These are phyloP conservation scores for Toxotes chatareus DNA, from an alignment of 2,113 vertebrate species.

Conservation along the genomic window DNA sequence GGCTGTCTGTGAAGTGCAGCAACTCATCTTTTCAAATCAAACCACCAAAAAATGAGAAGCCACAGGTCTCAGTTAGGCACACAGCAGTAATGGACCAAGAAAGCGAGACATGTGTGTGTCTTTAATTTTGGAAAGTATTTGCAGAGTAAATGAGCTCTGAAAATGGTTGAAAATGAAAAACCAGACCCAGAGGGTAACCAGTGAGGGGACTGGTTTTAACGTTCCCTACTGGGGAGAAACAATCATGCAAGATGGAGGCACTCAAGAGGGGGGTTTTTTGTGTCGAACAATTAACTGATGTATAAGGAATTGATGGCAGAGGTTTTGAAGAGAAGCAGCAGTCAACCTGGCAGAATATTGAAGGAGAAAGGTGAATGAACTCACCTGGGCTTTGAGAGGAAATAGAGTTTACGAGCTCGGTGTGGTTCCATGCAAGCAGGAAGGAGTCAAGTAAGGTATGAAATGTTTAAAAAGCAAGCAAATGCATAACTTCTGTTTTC, in stretches of 20 bases:
- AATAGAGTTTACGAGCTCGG: constrained; percentile 56
- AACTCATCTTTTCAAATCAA: constrained; percentile 46
- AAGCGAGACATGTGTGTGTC: constrained; percentile 15
- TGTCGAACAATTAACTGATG: constrained; percentile 37
- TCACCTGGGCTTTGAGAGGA: constrained; percentile 51
- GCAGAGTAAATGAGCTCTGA: constrained; percentile 41
- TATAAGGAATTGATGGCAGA: constrained; percentile 25
- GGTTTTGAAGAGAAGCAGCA: constrained; percentile 36
- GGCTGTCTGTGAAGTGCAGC: constrained; percentile 8
- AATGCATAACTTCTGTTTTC: background rate
- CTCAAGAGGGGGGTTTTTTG: constrained; percentile 14
- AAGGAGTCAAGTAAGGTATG: constrained; percentile 17
- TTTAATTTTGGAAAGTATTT: constrained; percentile 48
- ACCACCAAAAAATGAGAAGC: constrained; percentile 33
- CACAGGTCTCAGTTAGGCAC: constrained; percentile 13
- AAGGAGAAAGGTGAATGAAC: constrained; percentile 43
- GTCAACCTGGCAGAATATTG: constrained; percentile 37
- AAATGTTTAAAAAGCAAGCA: constrained; percentile 1
- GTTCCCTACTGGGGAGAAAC: constrained; percentile 34
- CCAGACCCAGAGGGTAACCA: constrained; percentile 9
- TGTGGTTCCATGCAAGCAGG: constrained; percentile 24
- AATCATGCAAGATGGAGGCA: constrained; percentile 22
- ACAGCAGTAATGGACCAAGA: constrained; percentile 18
- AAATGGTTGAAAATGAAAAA: constrained; percentile 35
- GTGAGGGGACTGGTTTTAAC: background rate